Conservation (phyloP, 2,888 invertebrate genomes). For the Polia nebulosa region DNA sequence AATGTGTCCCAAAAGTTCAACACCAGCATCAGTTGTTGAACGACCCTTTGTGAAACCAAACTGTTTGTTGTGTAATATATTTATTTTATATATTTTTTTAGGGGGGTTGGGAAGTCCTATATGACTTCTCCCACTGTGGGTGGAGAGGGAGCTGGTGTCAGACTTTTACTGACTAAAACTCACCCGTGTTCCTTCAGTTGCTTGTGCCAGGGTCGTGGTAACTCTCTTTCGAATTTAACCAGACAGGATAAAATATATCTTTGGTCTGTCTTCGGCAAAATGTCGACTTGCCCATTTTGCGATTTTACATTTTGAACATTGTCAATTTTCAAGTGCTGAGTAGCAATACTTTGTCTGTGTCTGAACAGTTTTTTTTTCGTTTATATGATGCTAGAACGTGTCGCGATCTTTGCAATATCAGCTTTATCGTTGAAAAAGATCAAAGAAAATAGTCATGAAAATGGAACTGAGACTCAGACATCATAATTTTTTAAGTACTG, state of each 20-base stretch:
- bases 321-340: conserved; percentile 3
- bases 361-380: neutral
- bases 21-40: too few relatives aligned
- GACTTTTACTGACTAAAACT: too few relatives aligned
- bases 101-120: too few relatives aligned
- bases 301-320: neutral
- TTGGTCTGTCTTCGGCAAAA: neutral
- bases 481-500: neutral
- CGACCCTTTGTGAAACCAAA: too few relatives aligned
- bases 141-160: too few relatives aligned
- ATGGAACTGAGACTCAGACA: neutral
- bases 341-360: neutral
- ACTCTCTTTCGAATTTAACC: too few relatives aligned
- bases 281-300: neutral
- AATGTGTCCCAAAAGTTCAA: too few relatives aligned
- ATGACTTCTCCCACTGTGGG: too few relatives aligned
- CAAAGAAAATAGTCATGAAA: conserved; percentile 10
- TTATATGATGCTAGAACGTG: neutral
- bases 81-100: too few relatives aligned
- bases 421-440: neutral
- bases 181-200: too few relatives aligned
- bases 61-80: too few relatives aligned
- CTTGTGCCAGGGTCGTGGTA: too few relatives aligned
- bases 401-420: neutral
- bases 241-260: neutral